These are phyloP conservation scores for Apodemia duryi DNA, from an alignment of 2,888 invertebrate genomes.

Conservation along the genomic window DNA sequence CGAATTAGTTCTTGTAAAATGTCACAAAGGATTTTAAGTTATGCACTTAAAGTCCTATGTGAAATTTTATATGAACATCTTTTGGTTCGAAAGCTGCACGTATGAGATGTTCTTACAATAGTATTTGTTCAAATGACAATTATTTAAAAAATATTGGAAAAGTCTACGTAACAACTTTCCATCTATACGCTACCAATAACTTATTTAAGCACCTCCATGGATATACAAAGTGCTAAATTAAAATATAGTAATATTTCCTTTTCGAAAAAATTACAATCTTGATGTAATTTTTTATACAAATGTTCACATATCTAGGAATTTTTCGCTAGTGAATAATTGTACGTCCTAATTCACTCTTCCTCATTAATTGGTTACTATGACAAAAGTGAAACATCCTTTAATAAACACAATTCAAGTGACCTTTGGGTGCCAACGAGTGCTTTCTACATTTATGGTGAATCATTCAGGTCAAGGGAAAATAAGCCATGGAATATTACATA, in stretches of 20 bases:
- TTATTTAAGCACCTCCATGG: too few relatives aligned
- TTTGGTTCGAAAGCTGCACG: too few relatives aligned
- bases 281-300: background rate
- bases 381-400: slow-evolving; percentile 63
- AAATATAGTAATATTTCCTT: background rate
- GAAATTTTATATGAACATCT: too few relatives aligned
- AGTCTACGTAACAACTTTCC: too few relatives aligned
- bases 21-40: too few relatives aligned
- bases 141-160: too few relatives aligned
- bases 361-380: slow-evolving; percentile 62
- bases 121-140: too few relatives aligned
- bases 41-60: too few relatives aligned
- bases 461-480: slow-evolving; percentile 38
- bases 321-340: slow-evolving; percentile 17
- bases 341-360: slow-evolving; percentile 64
- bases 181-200: too few relatives aligned
- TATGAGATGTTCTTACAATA: too few relatives aligned
- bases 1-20: too few relatives aligned
- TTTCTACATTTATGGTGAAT: slow-evolving; percentile 35
- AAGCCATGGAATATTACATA: slow-evolving; percentile 24
- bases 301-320: background rate
- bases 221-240: background rate
- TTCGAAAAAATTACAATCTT: background rate
- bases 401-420: slow-evolving; percentile 51
- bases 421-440: slow-evolving; percentile 36